Conservation (phyloP, 2,888 invertebrate species). For the Philhelius pedissequus region DNA sequence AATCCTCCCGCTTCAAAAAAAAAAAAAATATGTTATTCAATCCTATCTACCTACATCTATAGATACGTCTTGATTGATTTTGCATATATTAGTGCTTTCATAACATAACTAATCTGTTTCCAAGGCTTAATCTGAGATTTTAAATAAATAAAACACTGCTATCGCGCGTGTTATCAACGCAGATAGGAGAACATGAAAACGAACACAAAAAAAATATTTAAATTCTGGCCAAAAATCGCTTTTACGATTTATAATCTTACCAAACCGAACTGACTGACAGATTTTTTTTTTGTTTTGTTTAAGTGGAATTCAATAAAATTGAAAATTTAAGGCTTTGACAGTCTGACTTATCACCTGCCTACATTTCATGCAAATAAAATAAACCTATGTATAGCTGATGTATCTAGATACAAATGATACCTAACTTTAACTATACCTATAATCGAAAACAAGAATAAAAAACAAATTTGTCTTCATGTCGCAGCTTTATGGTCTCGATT, state of each 20-base stretch:
- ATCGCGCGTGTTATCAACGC: not conserved
- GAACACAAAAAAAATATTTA: not conserved
- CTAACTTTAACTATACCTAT: not conserved
- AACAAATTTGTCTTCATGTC: slow-evolving; percentile 49
- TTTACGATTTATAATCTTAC: not conserved
- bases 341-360: slow-evolving; percentile 26
- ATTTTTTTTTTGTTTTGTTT: too few relatives aligned
- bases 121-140: not conserved
- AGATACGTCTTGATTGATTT: not conserved
- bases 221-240: not conserved
- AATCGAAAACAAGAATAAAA: slow-evolving; percentile 17
- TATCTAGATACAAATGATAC: not conserved
- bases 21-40: not conserved
- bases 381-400: not conserved
- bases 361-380: slow-evolving; percentile 6
- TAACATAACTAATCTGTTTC: not conserved
- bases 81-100: not conserved
- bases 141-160: not conserved
- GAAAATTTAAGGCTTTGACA: slow-evolving; percentile 3
- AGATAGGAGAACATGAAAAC: not conserved
- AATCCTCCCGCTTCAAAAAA: not conserved
- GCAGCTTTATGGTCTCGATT: slow-evolving; percentile 5
- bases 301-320: slow-evolving; percentile 30
- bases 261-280: not conserved
- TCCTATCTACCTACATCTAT: not conserved